Percentiles rank a stretch among this genome's conserved stretches.
Evolutionary conservation across 2,113 vertebrate species (phyloP).

Genomic region (Ammodytes dubius): DNA sequence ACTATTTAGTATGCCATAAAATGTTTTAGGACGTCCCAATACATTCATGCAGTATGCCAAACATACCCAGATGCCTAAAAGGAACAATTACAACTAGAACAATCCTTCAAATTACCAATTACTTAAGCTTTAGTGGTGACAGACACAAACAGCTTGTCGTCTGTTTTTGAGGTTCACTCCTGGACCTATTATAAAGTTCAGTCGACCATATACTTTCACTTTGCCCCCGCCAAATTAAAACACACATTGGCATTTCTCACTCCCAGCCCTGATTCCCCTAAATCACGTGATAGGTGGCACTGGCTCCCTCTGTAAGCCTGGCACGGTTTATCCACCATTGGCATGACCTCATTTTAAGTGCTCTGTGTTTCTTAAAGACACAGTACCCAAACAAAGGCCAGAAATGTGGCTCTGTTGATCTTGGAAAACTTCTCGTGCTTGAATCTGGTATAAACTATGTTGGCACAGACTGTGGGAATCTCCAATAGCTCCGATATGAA

Average conservation of each 20-base stretch:
- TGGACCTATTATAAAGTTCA: not conserved
- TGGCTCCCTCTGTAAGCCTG: not conserved
- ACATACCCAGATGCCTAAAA: no score
- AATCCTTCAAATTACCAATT: no score
- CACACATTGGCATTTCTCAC: slow-evolving; percentile 6
- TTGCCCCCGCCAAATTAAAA: accelerated
- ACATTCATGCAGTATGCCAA: no score
- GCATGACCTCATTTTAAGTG: not conserved
- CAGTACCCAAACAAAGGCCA: not conserved
- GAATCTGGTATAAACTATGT: not conserved
- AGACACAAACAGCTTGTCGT: not conserved
- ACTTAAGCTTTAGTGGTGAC: no score
- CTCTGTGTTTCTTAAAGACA: not conserved
- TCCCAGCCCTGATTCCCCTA: slow-evolving; percentile 44
- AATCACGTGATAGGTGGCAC: slow-evolving; percentile 30
- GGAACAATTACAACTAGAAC: no score
- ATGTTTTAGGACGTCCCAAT: no score
- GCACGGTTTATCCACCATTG: accelerated
- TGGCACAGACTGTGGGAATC: not conserved
- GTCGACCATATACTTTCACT: not conserved
- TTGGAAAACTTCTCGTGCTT: not conserved
- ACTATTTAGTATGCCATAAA: no score
- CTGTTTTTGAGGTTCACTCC: no score
- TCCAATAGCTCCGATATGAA: slow-evolving; percentile 13
- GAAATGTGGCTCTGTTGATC: not conserved